These are phyloP conservation scores for Diglossa cyanea DNA, from an alignment of 2,797 vertebrate species.

Conservation along the genomic window DNA sequence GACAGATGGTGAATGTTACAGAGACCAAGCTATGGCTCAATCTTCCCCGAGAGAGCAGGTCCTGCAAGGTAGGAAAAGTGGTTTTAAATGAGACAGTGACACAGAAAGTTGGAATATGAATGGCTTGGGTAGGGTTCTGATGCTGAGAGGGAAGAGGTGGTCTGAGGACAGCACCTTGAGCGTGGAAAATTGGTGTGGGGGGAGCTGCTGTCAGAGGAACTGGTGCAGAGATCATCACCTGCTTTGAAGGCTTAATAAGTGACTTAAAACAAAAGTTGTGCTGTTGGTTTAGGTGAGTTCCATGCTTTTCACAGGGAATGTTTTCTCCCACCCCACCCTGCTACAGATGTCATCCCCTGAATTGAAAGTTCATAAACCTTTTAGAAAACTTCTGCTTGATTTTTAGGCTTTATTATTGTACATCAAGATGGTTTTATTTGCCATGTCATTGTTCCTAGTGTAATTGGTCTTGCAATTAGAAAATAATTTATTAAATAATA, in stretches of 20 bases:
- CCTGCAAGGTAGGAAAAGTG: conserved; percentile 79
- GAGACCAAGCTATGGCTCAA: conserved; percentile 66
- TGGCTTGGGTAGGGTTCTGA: background rate
- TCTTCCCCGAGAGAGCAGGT: conserved; percentile 22
- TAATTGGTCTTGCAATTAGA: background rate
- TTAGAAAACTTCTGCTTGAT: background rate
- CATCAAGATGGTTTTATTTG: background rate
- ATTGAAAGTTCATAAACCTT: background rate
- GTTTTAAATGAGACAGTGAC: conserved; percentile 75
- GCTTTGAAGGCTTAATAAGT: background rate
- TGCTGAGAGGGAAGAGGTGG: background rate
- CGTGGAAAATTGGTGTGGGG: background rate
- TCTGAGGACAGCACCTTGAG: accelerated
- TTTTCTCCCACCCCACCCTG: background rate
- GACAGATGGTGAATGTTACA: conserved; percentile 70
- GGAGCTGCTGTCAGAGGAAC: background rate
- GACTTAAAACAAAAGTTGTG: background rate
- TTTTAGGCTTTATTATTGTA: background rate
- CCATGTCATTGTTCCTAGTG: background rate
- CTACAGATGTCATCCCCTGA: background rate
- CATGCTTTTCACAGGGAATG: background rate
- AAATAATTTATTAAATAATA: background rate
- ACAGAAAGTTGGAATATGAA: conserved; percentile 69
- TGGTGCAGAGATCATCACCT: background rate
- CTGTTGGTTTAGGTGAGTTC: background rate